Percentiles rank a stretch among this genome's conserved stretches.
Evolutionary conservation across 2,797 vertebrate species (phyloP).

Genomic region (Myotis pilosus): DNA sequence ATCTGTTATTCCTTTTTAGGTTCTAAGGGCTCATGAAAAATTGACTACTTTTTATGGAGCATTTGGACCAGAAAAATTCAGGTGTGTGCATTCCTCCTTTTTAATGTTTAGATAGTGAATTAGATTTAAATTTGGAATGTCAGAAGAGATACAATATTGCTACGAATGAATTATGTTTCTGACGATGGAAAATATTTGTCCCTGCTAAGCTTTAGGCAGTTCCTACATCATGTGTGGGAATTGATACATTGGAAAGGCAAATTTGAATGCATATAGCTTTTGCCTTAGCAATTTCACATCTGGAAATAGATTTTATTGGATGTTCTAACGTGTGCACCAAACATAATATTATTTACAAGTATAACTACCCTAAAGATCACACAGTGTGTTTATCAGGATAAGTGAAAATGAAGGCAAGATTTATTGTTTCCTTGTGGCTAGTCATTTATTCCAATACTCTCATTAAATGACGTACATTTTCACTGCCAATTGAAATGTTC

Average conservation of each 20-base stretch:
- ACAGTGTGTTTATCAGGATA: not conserved
- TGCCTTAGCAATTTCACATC: not conserved
- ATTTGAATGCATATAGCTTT: not conserved
- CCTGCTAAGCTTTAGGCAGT: not conserved
- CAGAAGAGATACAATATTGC: not conserved
- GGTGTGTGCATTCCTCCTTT: conserved; percentile 82
- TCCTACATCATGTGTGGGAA: not conserved
- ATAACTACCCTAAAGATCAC: not conserved
- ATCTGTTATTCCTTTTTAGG: conserved; percentile 75
- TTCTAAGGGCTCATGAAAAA: conserved; percentile 90
- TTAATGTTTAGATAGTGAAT: not conserved
- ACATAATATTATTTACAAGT: not conserved
- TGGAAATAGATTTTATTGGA: not conserved
- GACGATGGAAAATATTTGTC: not conserved
- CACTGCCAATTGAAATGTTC: not conserved
- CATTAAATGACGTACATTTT: not conserved
- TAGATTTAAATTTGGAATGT: not conserved
- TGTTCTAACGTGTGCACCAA: not conserved
- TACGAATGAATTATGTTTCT: not conserved
- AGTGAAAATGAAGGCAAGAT: not conserved
- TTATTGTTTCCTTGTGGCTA: not conserved
- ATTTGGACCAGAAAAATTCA: conserved; percentile 91
- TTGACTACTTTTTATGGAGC: conserved; percentile 94
- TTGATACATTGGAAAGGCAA: not conserved
- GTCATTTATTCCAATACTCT: not conserved